Evolutionary conservation across 2,888 invertebrate genomes (phyloP).

Genomic region (Mylabris sibirica): DNA sequence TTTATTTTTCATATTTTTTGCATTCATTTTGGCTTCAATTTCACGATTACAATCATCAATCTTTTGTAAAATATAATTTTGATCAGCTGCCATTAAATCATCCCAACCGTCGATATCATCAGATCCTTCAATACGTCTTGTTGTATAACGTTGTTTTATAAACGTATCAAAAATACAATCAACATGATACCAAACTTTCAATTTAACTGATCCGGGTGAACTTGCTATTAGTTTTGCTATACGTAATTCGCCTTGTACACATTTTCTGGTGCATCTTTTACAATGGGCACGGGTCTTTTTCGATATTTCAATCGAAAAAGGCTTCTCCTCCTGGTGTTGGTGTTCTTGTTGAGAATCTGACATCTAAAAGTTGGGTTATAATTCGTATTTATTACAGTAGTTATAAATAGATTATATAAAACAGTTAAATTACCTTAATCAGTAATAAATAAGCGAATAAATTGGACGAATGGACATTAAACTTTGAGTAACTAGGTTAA

Average conservation of each 20-base stretch:
- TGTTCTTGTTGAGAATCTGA: slow-evolving; percentile 13
- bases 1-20: slow-evolving; percentile 16
- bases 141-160: slow-evolving; percentile 78
- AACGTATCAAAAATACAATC: slow-evolving; percentile 82
- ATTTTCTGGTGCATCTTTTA: slow-evolving; percentile 84
- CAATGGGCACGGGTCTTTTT: slow-evolving; percentile 85
- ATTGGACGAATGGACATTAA: neutral
- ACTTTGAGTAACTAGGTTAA: neutral
- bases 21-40: slow-evolving; percentile 51
- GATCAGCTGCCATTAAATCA: slow-evolving; percentile 71
- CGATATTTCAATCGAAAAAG: slow-evolving; percentile 79
- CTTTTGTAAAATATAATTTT: slow-evolving; percentile 69
- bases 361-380: slow-evolving; percentile 28
- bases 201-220: slow-evolving; percentile 75
- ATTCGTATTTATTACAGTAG: neutral
- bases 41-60: slow-evolving; percentile 70
- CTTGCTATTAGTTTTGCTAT: slow-evolving; percentile 81
- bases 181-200: slow-evolving; percentile 87
- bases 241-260: slow-evolving; percentile 74
- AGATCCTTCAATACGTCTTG: slow-evolving; percentile 79
- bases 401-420: neutral
- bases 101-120: slow-evolving; percentile 83
- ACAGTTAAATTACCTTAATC: neutral
- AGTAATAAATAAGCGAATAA: neutral
- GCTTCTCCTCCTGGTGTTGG: slow-evolving; percentile 60